phyloP scores from a whole-genome alignment of 2,888 invertebrate species.

The Netelia virgata region DNA sequence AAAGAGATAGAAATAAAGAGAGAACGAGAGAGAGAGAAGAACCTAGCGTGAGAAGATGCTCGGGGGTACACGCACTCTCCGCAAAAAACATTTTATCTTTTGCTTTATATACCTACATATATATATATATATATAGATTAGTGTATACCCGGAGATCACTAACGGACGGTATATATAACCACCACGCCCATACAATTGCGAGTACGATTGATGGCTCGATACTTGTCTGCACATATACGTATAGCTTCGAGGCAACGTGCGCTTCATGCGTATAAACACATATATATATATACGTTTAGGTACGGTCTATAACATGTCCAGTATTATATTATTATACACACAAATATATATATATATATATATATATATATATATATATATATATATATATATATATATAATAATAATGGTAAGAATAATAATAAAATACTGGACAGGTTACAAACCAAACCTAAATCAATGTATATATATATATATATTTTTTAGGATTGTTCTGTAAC shows the following conservation, averaged over 20 bases:
- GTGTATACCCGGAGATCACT: slow-evolving; percentile 35
- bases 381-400: not conserved
- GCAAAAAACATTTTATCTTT: slow-evolving; percentile 43
- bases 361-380: not conserved
- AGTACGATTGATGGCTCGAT: slow-evolving; percentile 66
- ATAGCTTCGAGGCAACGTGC: not conserved
- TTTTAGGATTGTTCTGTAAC: not conserved
- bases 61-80: slow-evolving; percentile 62
- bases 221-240: slow-evolving; percentile 14
- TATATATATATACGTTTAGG: not conserved
- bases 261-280: not conserved
- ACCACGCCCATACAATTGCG: slow-evolving; percentile 66
- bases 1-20: not conserved
- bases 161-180: slow-evolving; percentile 36
- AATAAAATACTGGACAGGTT: no score
- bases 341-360: not conserved
- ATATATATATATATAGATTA: slow-evolving; percentile 16
- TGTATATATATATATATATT: not conserved
- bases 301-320: not conserved
- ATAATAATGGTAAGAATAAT: no score
- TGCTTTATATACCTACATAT: slow-evolving; percentile 11
- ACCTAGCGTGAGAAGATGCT: slow-evolving; percentile 76
- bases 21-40: slow-evolving; percentile 23
- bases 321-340: not conserved
- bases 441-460: no score